Base-by-base conservation (phyloP, 2,113 vertebrate species). In the Rhinogobius similis region DNA sequence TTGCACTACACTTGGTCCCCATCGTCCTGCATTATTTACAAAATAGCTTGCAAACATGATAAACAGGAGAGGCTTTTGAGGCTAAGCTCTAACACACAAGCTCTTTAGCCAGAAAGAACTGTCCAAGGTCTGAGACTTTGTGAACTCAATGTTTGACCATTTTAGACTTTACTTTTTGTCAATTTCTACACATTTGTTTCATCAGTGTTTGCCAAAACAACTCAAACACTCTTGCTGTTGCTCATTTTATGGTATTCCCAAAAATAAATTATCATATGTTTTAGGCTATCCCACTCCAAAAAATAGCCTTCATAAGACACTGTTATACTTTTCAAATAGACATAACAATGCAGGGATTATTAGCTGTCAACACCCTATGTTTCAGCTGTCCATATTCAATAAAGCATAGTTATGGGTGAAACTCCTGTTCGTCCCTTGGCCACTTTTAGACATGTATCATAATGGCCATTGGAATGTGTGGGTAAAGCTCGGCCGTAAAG, bases 401-500 rank as follows among this genome's bases (percentile, higher is more conserved):
- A 41, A 23, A 41, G n/a, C 61, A n/a, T 23, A 26, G 46, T 12
- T 62, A 81, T 71, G 48, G 72, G 59, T 69, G 78, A 68, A 67
- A 24, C 24, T 53, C 27, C 41, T 65, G 48, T 72, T 74, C 70
- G 27, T 72, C 71, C 62, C n/a, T 39, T 5, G 68, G 32, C 56
- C 62, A 4, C 18, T 67, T 77, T 82, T 70, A 89, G 84, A 69
- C 71, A 41, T 72, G 76, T 81, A 79, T 90, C 81, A 85, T 90
- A 88, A 90, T 73, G 81, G 81, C 77, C 48, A 81, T 48, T 78
- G 90, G 91, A 92, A 93, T 93, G 88, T 88, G 86, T 72, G 85
- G 75, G 76, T 65, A 82, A 68, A 76, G 70, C 83, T 75, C 78
- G 65, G 87, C 89, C 75, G 86, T 88, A 82, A 91, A 89, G 80